Conservation (phyloP, 2,888 invertebrate species). For the Ormyrus labotus region DNA sequence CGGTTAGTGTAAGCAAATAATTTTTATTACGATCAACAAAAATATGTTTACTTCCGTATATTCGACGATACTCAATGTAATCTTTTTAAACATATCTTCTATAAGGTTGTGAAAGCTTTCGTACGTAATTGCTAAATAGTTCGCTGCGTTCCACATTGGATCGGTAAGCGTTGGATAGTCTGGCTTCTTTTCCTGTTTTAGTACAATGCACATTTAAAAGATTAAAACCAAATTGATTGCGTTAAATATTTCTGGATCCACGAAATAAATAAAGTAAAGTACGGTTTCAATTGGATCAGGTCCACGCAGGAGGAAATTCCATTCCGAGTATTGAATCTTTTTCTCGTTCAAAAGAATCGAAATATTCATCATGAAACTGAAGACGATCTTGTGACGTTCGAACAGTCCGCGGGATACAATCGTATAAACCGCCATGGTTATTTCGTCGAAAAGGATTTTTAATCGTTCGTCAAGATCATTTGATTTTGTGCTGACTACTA, state of each 20-base stretch:
- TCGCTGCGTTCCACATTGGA: constrained; percentile 82
- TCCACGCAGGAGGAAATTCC: constrained; percentile 89
- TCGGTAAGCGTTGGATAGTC: constrained; percentile 80
- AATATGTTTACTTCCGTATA: constrained; percentile 78
- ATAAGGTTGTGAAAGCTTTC: constrained; percentile 78
- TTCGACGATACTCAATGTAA: constrained; percentile 80
- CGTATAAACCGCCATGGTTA: constrained; percentile 88
- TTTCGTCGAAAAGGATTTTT: constrained; percentile 84
- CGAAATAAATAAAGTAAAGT: constrained; percentile 9
- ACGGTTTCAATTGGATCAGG: constrained; percentile 79
- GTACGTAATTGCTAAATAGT: constrained; percentile 81
- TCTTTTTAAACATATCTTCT: constrained; percentile 78
- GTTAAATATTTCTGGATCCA: neutral
- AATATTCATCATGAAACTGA: constrained; percentile 88
- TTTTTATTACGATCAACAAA: no score
- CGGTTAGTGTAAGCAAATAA: no score
- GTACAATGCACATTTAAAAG: constrained; percentile 11
- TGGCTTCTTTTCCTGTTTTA: constrained; percentile 79
- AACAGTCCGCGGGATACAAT: constrained; percentile 94
- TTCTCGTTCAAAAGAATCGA: constrained; percentile 84
- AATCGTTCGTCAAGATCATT: constrained; percentile 83
- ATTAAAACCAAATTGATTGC: neutral
- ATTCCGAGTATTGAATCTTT: constrained; percentile 80
- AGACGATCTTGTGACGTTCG: constrained; percentile 92
- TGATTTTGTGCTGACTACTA: constrained; percentile 84